Conservation (phyloP, 2,888 invertebrate species). For the Eumerus sabulonum region DNA sequence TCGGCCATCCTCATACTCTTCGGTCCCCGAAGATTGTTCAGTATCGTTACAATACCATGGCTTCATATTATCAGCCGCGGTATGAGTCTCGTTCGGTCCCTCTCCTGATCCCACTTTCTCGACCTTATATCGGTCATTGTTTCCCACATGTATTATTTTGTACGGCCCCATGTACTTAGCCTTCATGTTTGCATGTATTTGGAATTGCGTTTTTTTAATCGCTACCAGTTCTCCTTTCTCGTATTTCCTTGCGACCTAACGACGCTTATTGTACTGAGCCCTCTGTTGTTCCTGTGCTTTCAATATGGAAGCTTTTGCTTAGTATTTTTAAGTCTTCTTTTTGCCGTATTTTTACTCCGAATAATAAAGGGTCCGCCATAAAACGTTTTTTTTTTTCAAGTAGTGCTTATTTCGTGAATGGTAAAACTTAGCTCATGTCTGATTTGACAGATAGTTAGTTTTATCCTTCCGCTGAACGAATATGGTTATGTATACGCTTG, state of each 20-base stretch:
- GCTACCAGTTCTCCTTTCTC: constrained; percentile 37
- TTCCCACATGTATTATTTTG: constrained; percentile 14
- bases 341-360: constrained; percentile 16
- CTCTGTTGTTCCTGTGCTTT: constrained; percentile 23
- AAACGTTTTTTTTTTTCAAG: too few relatives aligned
- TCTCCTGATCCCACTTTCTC: constrained; percentile 51
- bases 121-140: constrained; percentile 42
- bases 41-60: too few relatives aligned
- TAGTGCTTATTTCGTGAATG: too few relatives aligned
- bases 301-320: constrained; percentile 12
- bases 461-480: too few relatives aligned
- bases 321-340: constrained; percentile 13
- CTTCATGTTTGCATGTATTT: constrained; percentile 33
- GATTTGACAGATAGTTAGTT: too few relatives aligned
- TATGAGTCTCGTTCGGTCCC: constrained; percentile 35
- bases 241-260: constrained; percentile 11
- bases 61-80: constrained; percentile 38
- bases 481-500: too few relatives aligned
- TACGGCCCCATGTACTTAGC: constrained; percentile 47
- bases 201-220: constrained; percentile 40
- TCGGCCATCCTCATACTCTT: too few relatives aligned
- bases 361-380: constrained; percentile 30
- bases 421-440: too few relatives aligned
- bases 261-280: constrained; percentile 9
- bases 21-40: too few relatives aligned